A percentile compares a stretch with the other conserved stretches of the same genome.
These are phyloP conservation scores for Solen grandis DNA, from an alignment of 1,140 invertebrate genomes.

Conservation along the genomic window DNA sequence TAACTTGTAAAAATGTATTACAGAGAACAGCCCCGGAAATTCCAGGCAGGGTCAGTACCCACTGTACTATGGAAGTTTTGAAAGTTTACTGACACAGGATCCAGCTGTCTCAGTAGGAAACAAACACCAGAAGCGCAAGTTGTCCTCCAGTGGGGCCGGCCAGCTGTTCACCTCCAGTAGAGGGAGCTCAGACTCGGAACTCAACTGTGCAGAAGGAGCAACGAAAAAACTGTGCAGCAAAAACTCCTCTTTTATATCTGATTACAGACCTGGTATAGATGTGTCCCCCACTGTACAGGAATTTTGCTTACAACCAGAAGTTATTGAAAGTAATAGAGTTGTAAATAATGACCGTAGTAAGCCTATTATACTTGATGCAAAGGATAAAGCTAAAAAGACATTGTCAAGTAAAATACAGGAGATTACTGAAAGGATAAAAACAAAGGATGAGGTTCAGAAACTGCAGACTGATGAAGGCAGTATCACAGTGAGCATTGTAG, in stretches of 20 bases:
- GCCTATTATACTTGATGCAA: no score
- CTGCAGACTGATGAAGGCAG: neutral
- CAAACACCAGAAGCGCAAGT: neutral
- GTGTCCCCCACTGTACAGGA: no score
- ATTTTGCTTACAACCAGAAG: no score
- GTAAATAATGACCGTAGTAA: no score
- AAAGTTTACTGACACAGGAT: neutral
- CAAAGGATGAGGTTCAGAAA: slow-evolving; percentile 39
- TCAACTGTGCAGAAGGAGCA: neutral
- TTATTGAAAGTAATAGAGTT: no score
- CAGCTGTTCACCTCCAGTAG: neutral
- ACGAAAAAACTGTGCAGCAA: neutral
- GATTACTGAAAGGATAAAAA: slow-evolving; percentile 44
- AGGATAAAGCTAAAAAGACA: slow-evolving; percentile 48
- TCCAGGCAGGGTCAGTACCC: neutral
- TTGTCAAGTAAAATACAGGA: slow-evolving; percentile 51
- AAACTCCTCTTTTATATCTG: neutral
- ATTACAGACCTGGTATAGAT: no score
- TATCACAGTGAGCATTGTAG: neutral
- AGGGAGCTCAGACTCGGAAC: neutral
- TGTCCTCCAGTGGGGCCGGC: neutral
- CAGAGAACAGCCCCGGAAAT: neutral
- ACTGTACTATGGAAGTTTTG: neutral
- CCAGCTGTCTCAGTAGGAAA: neutral
- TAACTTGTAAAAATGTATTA: no score